phyloP scores from a whole-genome alignment of 2,113 vertebrate genomes.

The Ictalurus furcatus region DNA sequence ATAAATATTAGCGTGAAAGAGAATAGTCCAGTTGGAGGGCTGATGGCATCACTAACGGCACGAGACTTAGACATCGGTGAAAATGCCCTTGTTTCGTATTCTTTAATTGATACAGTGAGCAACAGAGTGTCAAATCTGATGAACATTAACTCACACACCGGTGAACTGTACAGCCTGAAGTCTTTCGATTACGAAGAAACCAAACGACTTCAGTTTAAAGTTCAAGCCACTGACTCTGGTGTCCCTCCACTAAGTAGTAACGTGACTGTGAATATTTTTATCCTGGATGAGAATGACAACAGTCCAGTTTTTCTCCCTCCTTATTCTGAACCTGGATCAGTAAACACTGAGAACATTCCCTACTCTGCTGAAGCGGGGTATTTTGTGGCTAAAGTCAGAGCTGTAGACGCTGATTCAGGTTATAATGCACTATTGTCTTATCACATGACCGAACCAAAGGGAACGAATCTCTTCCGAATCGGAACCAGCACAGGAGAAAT shows the following conservation, averaged over 20 bases:
- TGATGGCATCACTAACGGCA: conserved; percentile 26
- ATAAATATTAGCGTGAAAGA: conserved; percentile 73
- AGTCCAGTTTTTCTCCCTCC: conserved; percentile 17
- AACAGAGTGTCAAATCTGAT: conserved; percentile 70
- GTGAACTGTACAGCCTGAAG: conserved; percentile 62
- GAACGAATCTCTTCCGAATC: conserved; percentile 29
- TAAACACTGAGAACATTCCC: conserved; percentile 46
- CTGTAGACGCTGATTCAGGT: too few species aligned
- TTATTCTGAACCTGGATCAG: conserved; percentile 63
- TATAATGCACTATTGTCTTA: too few species aligned
- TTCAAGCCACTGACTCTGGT: conserved; percentile 63
- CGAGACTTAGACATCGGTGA: conserved; percentile 52
- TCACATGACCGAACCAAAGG: too few species aligned
- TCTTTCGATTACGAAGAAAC: conserved; percentile 65
- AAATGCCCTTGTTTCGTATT: conserved; percentile 73
- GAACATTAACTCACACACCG: conserved; percentile 62
- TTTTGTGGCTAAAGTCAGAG: neutral
- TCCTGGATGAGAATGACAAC: conserved; percentile 25
- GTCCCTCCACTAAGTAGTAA: conserved; percentile 46
- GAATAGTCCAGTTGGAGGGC: conserved; percentile 68
- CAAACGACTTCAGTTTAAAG: conserved; percentile 62
- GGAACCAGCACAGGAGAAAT: conserved; percentile 30
- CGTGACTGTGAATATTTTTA: conserved; percentile 34
- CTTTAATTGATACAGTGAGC: conserved; percentile 66
- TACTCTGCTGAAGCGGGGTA: conserved; percentile 56